Base-by-base conservation (phyloP, 2,797 vertebrate genomes). In the Prunella strophiata region DNA sequence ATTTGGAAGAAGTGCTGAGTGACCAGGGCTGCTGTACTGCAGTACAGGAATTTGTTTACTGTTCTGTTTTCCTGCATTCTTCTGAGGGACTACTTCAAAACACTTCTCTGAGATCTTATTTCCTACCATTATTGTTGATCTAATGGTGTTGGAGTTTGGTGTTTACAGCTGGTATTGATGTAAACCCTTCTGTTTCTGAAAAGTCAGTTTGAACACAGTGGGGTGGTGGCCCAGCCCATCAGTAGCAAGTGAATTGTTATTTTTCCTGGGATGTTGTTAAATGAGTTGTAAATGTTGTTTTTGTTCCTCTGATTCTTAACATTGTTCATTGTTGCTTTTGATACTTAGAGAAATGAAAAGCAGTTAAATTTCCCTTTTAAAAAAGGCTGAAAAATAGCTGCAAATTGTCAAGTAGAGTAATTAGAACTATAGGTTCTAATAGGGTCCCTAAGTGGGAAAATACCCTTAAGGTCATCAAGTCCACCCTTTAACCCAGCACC, bases 111-210 rank as follows among this genome's bases (percentile, higher is more conserved):
- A 40, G 55, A 51, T 65, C 30, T 54, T n/a, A 30, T 42, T 92
- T 92, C 74, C 67, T 51, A 32, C 67, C 47, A 8, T 48, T 65
- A 3, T 17, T 30, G 29, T 54, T 72, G 63, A 40, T 51, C 30
- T 47, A 38, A 72, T 2, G 7, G 36, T 61, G 14, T 3, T 65
- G 51, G 20, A 26, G 43, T 26, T 72, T 42, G 38, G 27, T 65
- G 50, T 65, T 61, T 71, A 66, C 68, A 27, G 68, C n/a, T 0
- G 0, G 5, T 55, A 6, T 19, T 70, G 13, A 9, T 38, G 32
- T 63, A 76, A 92, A 36, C 25, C 34, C 66, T 57, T 47, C 42
- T 3, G 11, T 32, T 90, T 57, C 58, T 91, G 80, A 22, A 29
- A 79, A 38, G 52, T 54, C 18, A 14, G n/a, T 68, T 71, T 68